These are phyloP conservation scores for Typhlichthys eigenmanni DNA, from an alignment of 2,797 vertebrate species.

Conservation along the genomic window DNA sequence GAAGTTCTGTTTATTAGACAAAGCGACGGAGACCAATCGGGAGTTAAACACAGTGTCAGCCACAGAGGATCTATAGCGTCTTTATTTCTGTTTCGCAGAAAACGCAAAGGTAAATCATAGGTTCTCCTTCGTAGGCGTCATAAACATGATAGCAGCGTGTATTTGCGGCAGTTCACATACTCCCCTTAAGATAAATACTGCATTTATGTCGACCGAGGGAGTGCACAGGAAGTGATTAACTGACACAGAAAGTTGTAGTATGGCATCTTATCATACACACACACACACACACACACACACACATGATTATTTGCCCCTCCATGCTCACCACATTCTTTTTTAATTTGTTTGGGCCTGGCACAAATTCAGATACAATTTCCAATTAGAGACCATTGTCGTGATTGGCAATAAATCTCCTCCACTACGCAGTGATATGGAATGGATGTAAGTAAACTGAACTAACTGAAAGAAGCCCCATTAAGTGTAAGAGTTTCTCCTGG, in stretches of 20 bases:
- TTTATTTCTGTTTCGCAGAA: slow-evolving; percentile 14
- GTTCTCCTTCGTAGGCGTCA: neutral
- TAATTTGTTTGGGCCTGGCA: slow-evolving; percentile 4
- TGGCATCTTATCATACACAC: slow-evolving; percentile 29
- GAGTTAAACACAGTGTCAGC: slow-evolving; percentile 48
- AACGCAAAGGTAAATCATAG: no score
- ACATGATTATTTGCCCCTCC: slow-evolving; percentile 7
- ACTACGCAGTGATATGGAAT: slow-evolving; percentile 13
- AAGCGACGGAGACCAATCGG: slow-evolving; percentile 65
- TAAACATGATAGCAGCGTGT: slow-evolving; percentile 2
- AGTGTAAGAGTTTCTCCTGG: slow-evolving; percentile 34
- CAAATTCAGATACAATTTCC: slow-evolving; percentile 1
- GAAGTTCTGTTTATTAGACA: slow-evolving; percentile 75
- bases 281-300: slow-evolving; percentile 26
- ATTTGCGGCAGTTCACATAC: slow-evolving; percentile 20
- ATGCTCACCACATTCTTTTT: neutral
- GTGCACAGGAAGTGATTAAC: slow-evolving; percentile 59
- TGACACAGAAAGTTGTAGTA: slow-evolving; percentile 66
- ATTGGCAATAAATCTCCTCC: slow-evolving; percentile 36
- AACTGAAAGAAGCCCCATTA: slow-evolving; percentile 32
- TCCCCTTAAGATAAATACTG: slow-evolving; percentile 25
- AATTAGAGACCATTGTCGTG: slow-evolving; percentile 18
- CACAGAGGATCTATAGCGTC: slow-evolving; percentile 25
- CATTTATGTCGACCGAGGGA: slow-evolving; percentile 40
- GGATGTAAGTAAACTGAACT: neutral